Evolutionary conservation across 1,140 invertebrate genomes (phyloP).

Genomic region (Potamilus streckersoni): DNA sequence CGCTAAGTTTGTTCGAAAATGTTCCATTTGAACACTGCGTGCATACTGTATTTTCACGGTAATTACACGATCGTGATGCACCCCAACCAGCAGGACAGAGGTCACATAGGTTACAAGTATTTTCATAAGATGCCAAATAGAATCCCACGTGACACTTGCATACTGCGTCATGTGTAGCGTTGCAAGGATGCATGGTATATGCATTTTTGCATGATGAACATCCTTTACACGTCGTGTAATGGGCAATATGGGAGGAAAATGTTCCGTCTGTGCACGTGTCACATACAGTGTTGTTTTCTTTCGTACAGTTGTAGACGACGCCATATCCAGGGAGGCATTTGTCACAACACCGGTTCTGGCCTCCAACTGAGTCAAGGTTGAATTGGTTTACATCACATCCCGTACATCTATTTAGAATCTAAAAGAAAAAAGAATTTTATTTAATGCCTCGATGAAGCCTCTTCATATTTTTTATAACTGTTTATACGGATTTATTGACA

Average conservation of each 20-base stretch:
- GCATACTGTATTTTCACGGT: constrained; percentile 49
- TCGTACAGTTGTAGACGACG: not conserved
- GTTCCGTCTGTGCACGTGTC: constrained; percentile 8
- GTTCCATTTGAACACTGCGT: constrained; percentile 40
- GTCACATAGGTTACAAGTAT: constrained; percentile 43
- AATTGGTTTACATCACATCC: not conserved
- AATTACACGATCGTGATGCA: constrained; percentile 40
- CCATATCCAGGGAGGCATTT: not conserved
- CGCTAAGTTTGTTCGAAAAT: no score
- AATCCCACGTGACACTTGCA: constrained; percentile 44
- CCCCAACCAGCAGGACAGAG: constrained; percentile 55
- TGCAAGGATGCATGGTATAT: constrained; percentile 32
- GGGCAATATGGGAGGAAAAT: constrained; percentile 8
- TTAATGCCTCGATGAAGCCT: not conserved
- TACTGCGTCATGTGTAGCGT: constrained; percentile 44
- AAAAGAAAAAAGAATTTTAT: not conserved
- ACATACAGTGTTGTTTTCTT: constrained; percentile 1
- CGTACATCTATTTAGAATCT: no score
- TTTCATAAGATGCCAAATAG: constrained; percentile 7
- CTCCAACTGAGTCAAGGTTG: not conserved
- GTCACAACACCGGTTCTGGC: not conserved
- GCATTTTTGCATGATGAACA: constrained; percentile 39
- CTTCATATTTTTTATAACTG: not conserved
- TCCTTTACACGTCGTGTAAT: constrained; percentile 26
- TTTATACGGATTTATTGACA: not conserved